Conservation (phyloP, 2,797 vertebrate species). For the Tolypeutes matacus region DNA sequence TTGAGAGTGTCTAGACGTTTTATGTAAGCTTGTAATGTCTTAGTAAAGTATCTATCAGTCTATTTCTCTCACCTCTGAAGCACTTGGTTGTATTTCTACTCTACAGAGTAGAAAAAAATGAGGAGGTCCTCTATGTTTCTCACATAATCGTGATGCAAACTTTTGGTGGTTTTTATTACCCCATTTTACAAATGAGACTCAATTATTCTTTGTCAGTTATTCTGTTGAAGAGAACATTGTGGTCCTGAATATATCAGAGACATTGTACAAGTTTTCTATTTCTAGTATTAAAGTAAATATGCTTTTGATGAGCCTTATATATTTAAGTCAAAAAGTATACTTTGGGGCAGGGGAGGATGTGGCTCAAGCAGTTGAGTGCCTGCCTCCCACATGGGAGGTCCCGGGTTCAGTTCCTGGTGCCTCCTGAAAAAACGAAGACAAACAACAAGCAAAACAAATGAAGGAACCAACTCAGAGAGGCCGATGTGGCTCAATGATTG, state of each 20-base stretch:
- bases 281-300: background rate
- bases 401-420: too few species aligned
- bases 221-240: background rate
- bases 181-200: background rate
- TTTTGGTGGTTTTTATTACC: rapidly evolving
- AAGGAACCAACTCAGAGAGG: too few species aligned
- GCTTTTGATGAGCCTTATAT: background rate
- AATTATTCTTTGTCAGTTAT: rapidly evolving
- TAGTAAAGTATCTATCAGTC: background rate
- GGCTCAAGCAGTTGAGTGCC: too few species aligned
- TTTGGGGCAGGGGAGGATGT: too few species aligned
- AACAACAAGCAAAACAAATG: too few species aligned
- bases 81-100: rapidly evolving
- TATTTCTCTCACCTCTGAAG: background rate
- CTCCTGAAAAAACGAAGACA: too few species aligned
- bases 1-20: too few species aligned
- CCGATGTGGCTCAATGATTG: too few species aligned
- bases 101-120: too few species aligned
- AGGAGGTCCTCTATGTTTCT: background rate
- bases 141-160: too few species aligned
- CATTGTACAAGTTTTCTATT: background rate
- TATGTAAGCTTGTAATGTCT: rapidly evolving
- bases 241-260: background rate
- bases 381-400: too few species aligned
- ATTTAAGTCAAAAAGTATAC: background rate